Evolutionary conservation across 2,113 vertebrate genomes (phyloP).

Genomic region (Atractosteus spatula): DNA sequence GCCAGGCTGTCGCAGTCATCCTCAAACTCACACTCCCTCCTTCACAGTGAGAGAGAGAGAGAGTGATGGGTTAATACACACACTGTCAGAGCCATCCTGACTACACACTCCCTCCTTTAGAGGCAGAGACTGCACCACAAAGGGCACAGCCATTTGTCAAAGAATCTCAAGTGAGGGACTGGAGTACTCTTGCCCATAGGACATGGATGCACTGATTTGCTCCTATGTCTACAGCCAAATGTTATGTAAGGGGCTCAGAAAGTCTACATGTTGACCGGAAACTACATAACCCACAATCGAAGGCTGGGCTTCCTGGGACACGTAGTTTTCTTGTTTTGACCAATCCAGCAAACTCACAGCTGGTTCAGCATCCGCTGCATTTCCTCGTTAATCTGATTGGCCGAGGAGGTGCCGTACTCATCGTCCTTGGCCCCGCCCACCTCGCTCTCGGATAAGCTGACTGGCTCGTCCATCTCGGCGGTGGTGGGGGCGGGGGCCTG

Average conservation of each 20-base stretch:
- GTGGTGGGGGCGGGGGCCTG: constrained; percentile 52
- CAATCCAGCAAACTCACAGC: constrained; percentile 71
- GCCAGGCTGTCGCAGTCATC: constrained; percentile 96
- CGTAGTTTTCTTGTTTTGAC: no score
- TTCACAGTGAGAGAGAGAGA: constrained; percentile 35
- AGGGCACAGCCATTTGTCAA: no score
- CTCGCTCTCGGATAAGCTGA: constrained; percentile 66
- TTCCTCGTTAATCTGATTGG: constrained; percentile 89
- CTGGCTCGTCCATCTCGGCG: constrained; percentile 62
- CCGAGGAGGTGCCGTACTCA: constrained; percentile 70
- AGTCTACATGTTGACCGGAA: no score
- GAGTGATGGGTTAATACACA: neutral
- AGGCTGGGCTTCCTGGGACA: no score
- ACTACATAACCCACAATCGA: no score
- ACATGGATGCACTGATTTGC: no score
- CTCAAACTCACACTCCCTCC: constrained; percentile 93
- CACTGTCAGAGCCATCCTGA: neutral
- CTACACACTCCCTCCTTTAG: neutral
- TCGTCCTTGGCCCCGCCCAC: constrained; percentile 66
- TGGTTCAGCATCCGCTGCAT: constrained; percentile 97
- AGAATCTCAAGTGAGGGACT: no score
- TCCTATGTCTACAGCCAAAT: no score
- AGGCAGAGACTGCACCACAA: neutral
- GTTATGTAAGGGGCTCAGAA: no score
- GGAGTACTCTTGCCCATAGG: no score